Evolutionary conservation across 2,888 invertebrate genomes (phyloP), one percentile per base, ranked within the genome.

Genomic region (Mimachlamys varia): DNA sequence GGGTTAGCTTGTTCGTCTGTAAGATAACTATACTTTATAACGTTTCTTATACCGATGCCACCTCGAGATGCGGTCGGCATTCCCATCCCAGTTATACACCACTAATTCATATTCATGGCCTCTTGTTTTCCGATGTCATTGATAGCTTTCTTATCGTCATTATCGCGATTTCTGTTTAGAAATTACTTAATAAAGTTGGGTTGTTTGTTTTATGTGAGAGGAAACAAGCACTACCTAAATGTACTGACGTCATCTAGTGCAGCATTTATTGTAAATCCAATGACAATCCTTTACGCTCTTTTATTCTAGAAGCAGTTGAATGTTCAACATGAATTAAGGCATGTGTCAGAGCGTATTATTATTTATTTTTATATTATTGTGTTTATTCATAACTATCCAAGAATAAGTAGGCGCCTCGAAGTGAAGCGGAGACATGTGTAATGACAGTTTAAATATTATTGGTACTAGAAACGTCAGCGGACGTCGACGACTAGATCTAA

Each of bases 51-150:
- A 22, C 7, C n/a, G 62, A 22, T 62, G 62, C 22, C 62, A 62
- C 62, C 33, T 33, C 12, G 76, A 12, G 76, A 76, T 76, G 76
- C 3, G 76, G 27, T 76, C 76, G 76, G 33, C 15, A 76, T 33
- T 33, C 76, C 10, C 13, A 76, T 76, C 76, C 76, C 33, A 76
- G 76, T 27, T 76, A 76, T 76, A 22, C 76, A 76, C 19, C 76
- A 76, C 33, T 76, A 33, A 76, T 27, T 76, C 76, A 76, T 76
- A 76, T 76, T 76, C 76, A 76, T 76, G 76, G 76, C 5, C 27
- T 33, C 12, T 3, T 44, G 13, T 53, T 53, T 53, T 17, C 27
- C 27, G 27, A 76, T 76, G 33, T 33, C 27, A 33, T 76, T 27
- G 76, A 76, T 76, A 76, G 22, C 22, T 62, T 62, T 7, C n/a